These are phyloP conservation scores for Vimba vimba DNA, from an alignment of 2,113 vertebrate genomes.

Conservation along the genomic window DNA sequence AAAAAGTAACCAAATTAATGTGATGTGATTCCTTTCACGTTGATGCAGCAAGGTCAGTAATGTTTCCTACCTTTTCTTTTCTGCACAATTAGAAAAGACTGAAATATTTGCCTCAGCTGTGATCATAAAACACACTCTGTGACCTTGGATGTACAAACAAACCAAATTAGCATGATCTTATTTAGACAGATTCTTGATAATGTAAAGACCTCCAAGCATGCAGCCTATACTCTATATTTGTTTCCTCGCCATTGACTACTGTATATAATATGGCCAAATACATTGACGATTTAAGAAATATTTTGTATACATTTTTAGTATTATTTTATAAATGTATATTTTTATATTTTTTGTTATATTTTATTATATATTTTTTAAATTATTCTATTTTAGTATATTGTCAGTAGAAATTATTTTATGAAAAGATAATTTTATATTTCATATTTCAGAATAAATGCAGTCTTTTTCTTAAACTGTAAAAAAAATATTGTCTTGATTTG, in stretches of 20 bases:
- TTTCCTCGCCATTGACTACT: background rate
- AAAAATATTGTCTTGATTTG: too few relatives aligned
- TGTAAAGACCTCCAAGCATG: conserved; percentile 16
- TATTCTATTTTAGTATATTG: too few relatives aligned
- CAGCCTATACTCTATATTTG: background rate
- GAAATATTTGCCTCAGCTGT: conserved; percentile 6
- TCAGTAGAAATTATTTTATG: too few relatives aligned
- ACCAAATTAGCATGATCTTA: conserved; percentile 34
- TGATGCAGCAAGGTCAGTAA: conserved; percentile 14
- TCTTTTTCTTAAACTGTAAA: background rate
- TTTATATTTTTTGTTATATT: background rate
- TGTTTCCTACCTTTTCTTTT: background rate
- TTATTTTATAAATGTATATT: too few relatives aligned
- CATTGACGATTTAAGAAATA: too few relatives aligned
- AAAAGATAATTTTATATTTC: background rate
- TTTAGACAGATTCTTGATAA: background rate
- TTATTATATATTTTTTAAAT: too few relatives aligned
- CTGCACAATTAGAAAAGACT: background rate
- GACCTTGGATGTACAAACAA: conserved; percentile 13
- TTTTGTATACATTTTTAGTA: too few relatives aligned
- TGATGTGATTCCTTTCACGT: conserved; percentile 13
- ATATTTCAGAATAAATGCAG: background rate
- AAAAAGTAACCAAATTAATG: conserved; percentile 27
- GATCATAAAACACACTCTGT: background rate
- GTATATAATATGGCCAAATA: background rate